Evolutionary conservation across 2,113 vertebrate species (phyloP).

Genomic region (Petromus typicus): DNA sequence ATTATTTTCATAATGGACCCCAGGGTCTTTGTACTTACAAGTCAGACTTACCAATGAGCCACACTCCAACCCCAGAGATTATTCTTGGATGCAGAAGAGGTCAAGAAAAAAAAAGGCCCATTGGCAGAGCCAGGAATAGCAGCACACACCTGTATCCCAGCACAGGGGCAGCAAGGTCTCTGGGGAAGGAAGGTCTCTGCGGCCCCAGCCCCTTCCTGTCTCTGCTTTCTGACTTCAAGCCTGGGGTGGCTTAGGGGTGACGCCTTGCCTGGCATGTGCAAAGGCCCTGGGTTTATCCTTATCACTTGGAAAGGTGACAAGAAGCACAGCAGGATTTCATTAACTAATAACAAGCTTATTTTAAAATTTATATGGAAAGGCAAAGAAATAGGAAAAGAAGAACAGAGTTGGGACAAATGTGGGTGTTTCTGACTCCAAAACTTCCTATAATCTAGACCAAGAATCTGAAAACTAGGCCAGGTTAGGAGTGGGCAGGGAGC

Average conservation of each 20-base stretch:
- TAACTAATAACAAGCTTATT: neutral
- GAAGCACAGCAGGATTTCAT: neutral
- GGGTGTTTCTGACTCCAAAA: neutral
- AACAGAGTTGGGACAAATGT: too few species aligned
- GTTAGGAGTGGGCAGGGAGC: neutral
- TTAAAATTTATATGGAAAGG: neutral
- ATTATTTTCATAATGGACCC: neutral
- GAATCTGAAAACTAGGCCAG: neutral
- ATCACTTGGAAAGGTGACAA: neutral
- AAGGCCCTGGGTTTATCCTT: neutral
- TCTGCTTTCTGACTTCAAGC: neutral
- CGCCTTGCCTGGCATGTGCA: neutral
- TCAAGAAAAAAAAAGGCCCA: neutral
- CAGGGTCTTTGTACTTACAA: neutral
- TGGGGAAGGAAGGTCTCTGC: neutral
- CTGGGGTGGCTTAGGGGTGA: neutral
- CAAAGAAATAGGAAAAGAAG: neutral
- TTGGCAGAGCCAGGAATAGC: neutral
- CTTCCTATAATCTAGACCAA: neutral
- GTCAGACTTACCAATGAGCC: neutral
- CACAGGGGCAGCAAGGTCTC: neutral
- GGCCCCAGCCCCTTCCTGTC: neutral
- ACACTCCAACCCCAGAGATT: neutral
- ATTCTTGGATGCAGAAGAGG: neutral
- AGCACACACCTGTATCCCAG: neutral